Evolutionary conservation across 2,113 vertebrate genomes (phyloP).

Genomic region (Guaruba guarouba): DNA sequence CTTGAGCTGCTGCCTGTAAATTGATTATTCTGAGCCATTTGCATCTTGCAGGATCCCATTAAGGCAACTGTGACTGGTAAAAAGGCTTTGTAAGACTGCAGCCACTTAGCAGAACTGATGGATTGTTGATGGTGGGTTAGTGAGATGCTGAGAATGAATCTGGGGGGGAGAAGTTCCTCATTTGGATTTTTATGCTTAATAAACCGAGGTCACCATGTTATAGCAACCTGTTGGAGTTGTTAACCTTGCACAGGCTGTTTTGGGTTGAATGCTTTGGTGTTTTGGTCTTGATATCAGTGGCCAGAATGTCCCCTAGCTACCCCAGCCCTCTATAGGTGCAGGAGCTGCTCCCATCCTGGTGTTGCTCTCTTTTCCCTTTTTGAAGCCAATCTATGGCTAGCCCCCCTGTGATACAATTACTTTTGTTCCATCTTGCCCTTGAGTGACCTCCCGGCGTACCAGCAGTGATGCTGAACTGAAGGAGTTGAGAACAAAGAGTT

Average conservation of each 20-base stretch:
- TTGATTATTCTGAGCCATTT: neutral
- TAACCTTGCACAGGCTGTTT: rapidly evolving
- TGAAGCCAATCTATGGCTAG: neutral
- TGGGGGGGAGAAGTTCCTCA: neutral
- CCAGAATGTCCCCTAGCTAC: neutral
- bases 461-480: neutral
- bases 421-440: constrained; percentile 7
- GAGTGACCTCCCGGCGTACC: neutral
- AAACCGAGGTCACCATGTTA: neutral
- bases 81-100: neutral
- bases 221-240: rapidly evolving
- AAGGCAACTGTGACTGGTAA: neutral
- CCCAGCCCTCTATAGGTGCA: neutral
- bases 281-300: neutral
- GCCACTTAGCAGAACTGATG: neutral
- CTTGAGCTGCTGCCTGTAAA: neutral
- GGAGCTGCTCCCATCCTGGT: neutral
- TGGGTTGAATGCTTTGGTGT: rapidly evolving
- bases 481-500: constrained; percentile 14
- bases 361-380: neutral
- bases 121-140: neutral
- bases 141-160: neutral
- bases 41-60: neutral
- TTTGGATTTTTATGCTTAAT: neutral
- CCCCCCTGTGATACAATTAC: neutral